Base-by-base conservation (phyloP, 1,140 invertebrate species). In the Eulimnadia texana region DNA sequence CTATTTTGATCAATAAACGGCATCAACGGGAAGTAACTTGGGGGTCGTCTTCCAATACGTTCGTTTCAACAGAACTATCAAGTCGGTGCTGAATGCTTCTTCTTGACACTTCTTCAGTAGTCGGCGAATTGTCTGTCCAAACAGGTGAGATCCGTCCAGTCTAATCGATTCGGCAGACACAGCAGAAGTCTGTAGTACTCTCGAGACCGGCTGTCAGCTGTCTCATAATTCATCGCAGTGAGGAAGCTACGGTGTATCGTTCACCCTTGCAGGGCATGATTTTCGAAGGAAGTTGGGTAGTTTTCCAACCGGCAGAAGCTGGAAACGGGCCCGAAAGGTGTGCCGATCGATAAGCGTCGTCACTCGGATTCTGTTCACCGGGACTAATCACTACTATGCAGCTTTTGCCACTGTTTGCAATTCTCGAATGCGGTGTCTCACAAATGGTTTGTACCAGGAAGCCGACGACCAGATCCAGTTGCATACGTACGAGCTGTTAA, bases 231-330 rank as follows among this genome's bases (percentile, higher is more conserved):
- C n/a, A 65, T 67, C 1, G 70, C 69, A 62, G 71, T 68, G 11
- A 54, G 63, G 57, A 70, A 71, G 2, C 66, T 65, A 28, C 69
- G 67, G 6, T 70, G 51, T 58, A 68, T 64, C 11, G 54, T 25
- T 9, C 20, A 3, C 50, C 33, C 60, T 23, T 3, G 27, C 53
- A n/a, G 63, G 42, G 49, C 47, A 9, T 50, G 54, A 19, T 25
- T 24, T 1, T n/a, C 19, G n/a, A 11, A 19, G 49, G 6, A 47
- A 47, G 1, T 10, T 11, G 3, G 16, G n/a, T 42, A n/a, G n/a
- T 2, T n/a, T 3, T 19, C 16, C 2, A 19, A 22, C 9, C 13
- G 9, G 19, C 16, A 6, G 24, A 33, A 16, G 49, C 20, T 2
- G 42, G 58, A 19, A 59, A 59, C 1, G 51, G 24, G n/a, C n/a